Conservation (phyloP, 30 jellyfish, hydroid and myxozoan genomes). For the Euphysa ruthae region DNA sequence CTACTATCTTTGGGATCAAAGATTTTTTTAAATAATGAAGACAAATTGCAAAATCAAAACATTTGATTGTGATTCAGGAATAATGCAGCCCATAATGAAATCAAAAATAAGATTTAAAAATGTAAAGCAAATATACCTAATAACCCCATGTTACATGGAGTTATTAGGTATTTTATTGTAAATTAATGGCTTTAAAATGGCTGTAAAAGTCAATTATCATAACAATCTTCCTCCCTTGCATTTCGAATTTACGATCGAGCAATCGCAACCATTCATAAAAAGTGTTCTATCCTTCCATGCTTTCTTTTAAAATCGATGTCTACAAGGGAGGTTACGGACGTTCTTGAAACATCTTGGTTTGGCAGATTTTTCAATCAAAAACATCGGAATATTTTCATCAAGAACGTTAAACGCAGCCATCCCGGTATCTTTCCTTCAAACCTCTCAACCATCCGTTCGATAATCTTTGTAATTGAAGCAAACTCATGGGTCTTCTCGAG, state of each 20-base stretch:
- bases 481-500: neutral
- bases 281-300: slow-evolving; percentile 41
- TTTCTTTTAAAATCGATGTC: slow-evolving; percentile 27
- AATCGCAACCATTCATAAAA: slow-evolving; percentile 57
- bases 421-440: slow-evolving; percentile 24
- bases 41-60: no score
- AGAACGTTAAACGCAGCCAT: slow-evolving; percentile 40
- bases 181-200: slow-evolving; percentile 42
- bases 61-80: neutral
- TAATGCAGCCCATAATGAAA: no score
- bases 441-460: slow-evolving; percentile 29
- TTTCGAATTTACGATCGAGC: slow-evolving; percentile 37
- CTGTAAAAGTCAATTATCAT: slow-evolving; percentile 47
- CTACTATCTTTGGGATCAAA: no score
- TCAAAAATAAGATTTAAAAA: neutral
- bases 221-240: slow-evolving; percentile 35
- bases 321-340: slow-evolving; percentile 46
- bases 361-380: slow-evolving; percentile 31
- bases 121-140: slow-evolving; percentile 10
- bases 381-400: slow-evolving; percentile 30
- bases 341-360: slow-evolving; percentile 27
- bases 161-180: slow-evolving; percentile 50
- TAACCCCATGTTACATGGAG: slow-evolving; percentile 65
- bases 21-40: no score
- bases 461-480: slow-evolving; percentile 17